phyloP scores from a whole-genome alignment of 2,113 vertebrate species.

The Emydura subglobosa region DNA sequence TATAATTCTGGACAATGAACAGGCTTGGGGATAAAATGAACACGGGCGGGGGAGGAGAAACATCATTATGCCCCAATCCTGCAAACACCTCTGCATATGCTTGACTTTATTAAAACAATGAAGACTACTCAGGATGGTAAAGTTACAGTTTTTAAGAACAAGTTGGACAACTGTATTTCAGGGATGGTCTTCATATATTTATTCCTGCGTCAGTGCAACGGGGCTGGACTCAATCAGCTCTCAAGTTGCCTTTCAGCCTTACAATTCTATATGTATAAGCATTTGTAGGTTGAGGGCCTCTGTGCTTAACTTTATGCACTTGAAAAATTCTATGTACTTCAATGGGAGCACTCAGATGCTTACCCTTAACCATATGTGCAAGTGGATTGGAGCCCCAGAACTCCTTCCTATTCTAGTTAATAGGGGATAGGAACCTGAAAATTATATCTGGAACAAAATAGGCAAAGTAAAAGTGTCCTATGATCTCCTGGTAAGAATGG shows the following conservation, averaged over 20 bases:
- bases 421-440: constrained; percentile 55
- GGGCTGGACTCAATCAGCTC: too few relatives aligned
- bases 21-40: constrained; percentile 66
- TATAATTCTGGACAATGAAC: constrained; percentile 66
- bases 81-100: constrained; percentile 64
- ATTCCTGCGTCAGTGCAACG: neutral
- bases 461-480: constrained; percentile 8
- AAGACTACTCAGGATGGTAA: constrained; percentile 64
- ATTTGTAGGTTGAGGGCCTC: constrained; percentile 47
- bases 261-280: constrained; percentile 59
- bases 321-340: constrained; percentile 71
- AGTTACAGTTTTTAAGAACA: neutral
- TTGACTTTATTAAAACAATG: constrained; percentile 74
- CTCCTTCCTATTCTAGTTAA: constrained; percentile 60
- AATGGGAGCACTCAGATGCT: constrained; percentile 61
- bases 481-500: constrained; percentile 28
- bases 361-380: constrained; percentile 58
- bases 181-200: neutral
- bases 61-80: constrained; percentile 53
- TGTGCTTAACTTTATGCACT: neutral
- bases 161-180: neutral
- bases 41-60: constrained; percentile 15
- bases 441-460: constrained; percentile 42
- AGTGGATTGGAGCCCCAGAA: constrained; percentile 47
- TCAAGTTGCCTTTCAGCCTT: neutral